phyloP scores from a whole-genome alignment of 2,888 invertebrate species.

The Caenorhabditis drosophilae region DNA sequence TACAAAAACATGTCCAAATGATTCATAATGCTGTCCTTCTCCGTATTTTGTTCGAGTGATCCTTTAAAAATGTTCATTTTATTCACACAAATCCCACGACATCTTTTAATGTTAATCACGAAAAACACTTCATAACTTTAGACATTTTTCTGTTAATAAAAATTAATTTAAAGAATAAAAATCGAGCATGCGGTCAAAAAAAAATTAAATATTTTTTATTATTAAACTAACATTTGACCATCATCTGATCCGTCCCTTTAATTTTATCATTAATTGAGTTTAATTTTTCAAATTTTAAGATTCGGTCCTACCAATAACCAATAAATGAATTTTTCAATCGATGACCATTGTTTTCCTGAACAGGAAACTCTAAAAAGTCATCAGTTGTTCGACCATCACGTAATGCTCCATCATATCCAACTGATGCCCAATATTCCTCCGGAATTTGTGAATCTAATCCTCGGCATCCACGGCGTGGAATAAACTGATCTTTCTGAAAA shows the following conservation, averaged over 20 bases:
- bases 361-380: constrained; percentile 50
- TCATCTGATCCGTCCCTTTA: constrained; percentile 18
- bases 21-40: constrained; percentile 46
- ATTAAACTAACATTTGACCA: constrained; percentile 7
- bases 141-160: not conserved
- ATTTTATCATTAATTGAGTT: not conserved
- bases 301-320: constrained; percentile 44
- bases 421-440: constrained; percentile 56
- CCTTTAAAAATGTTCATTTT: constrained; percentile 18
- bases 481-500: not conserved
- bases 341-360: constrained; percentile 23
- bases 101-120: not conserved
- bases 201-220: not conserved
- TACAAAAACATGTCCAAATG: constrained; percentile 52
- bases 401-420: constrained; percentile 51
- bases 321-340: constrained; percentile 34
- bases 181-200: too few relatives aligned
- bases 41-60: constrained; percentile 48
- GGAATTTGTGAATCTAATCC: constrained; percentile 37
- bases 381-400: constrained; percentile 36
- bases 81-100: not conserved
- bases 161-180: too few relatives aligned
- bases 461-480: constrained; percentile 17
- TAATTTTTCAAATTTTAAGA: not conserved
- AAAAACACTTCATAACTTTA: not conserved